A percentile compares a stretch with the other conserved stretches of the same genome.
Evolutionary conservation across 2,888 invertebrate genomes (phyloP).

Genomic region (Zele albiditarsus): DNA sequence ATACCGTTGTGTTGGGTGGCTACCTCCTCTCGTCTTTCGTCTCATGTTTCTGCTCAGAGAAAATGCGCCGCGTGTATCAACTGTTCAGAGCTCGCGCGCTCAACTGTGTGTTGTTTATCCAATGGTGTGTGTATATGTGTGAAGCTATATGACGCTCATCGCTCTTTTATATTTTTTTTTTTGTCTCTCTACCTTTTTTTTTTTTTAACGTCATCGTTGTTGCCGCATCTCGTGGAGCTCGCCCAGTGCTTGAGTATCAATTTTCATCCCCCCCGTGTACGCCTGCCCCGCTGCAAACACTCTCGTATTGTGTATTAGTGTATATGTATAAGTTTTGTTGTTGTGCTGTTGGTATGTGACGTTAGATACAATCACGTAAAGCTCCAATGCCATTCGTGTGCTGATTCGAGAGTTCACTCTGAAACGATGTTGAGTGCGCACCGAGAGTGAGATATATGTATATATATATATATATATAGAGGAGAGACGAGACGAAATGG

Average conservation of each 20-base stretch:
- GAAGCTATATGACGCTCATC: not conserved
- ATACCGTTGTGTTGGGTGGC: not conserved
- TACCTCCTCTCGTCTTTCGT: constrained; percentile 7
- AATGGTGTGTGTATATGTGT: not conserved
- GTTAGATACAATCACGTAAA: not conserved
- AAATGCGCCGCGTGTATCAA: constrained; percentile 8
- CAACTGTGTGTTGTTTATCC: constrained; percentile 1
- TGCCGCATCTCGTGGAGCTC: not conserved
- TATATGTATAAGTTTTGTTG: constrained; percentile 10
- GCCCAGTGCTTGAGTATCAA: constrained; percentile 57
- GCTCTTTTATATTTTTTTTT: constrained; percentile 38
- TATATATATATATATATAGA: no score
- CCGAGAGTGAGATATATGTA: not conserved
- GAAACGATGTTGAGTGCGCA: not conserved
- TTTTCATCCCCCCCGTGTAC: constrained; percentile 53
- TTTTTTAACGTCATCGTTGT: constrained; percentile 17
- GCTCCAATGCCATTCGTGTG: constrained; percentile 14
- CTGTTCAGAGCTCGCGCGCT: not conserved
- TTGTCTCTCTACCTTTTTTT: constrained; percentile 45
- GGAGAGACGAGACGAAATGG: not conserved
- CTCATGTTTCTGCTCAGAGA: constrained; percentile 6
- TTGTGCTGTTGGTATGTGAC: constrained; percentile 15
- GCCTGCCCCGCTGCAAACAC: no score
- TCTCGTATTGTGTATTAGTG: not conserved
- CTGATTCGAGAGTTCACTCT: constrained; percentile 23